phyloP scores from a whole-genome alignment of 2,888 invertebrate species.

The Digitonthophagus gazella region DNA sequence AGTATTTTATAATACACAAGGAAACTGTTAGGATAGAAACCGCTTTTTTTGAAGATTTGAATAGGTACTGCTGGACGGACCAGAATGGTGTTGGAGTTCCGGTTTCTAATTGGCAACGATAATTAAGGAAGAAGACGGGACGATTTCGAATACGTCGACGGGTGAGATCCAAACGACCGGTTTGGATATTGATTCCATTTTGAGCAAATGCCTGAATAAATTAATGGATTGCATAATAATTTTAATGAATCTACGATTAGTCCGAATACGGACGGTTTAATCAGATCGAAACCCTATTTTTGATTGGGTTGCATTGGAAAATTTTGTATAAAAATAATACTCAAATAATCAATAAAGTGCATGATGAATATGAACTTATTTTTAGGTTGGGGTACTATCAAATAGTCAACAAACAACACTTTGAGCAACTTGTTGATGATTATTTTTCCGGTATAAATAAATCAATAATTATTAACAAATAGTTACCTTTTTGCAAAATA shows the following conservation, averaged over 20 bases:
- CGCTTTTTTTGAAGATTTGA: conserved; percentile 78
- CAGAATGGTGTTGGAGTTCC: conserved; percentile 51
- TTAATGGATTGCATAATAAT: conserved; percentile 61
- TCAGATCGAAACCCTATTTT: conserved; percentile 72
- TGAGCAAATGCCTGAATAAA: conserved; percentile 67
- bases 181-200: conserved; percentile 76
- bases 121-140: conserved; percentile 64
- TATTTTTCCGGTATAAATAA: too few relatives aligned
- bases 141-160: conserved; percentile 60
- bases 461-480: too few relatives aligned
- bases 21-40: conserved; percentile 70
- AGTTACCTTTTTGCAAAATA: too few relatives aligned
- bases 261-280: conserved; percentile 59
- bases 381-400: too few relatives aligned
- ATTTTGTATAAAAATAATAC: too few relatives aligned
- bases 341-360: too few relatives aligned
- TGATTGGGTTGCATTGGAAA: too few relatives aligned
- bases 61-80: conserved; percentile 81
- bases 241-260: conserved; percentile 59
- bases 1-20: too few relatives aligned
- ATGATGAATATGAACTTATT: too few relatives aligned
- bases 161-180: conserved; percentile 59
- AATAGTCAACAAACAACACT: too few relatives aligned
- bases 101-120: conserved; percentile 59
- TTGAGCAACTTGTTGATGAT: too few relatives aligned